These are phyloP conservation scores for Parazoanthus darwini DNA, from an alignment of 92 coral and sea anemone species.

Conservation along the genomic window DNA sequence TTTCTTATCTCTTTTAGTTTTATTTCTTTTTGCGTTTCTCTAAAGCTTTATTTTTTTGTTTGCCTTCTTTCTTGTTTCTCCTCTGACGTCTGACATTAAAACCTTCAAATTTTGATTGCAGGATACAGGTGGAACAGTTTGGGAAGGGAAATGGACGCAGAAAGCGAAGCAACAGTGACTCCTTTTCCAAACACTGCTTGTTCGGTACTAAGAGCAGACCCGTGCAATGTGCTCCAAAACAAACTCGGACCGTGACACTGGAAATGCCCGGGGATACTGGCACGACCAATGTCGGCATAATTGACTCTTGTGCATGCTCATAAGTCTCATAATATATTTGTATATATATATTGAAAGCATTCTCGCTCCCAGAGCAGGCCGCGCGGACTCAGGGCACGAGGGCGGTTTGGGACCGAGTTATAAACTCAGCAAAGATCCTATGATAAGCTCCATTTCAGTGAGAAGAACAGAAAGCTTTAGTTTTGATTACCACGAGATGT, in stretches of 20 bases:
- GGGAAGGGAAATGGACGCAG: not conserved
- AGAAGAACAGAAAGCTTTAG: not conserved
- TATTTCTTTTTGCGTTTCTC: no score
- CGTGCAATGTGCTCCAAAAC: constrained; percentile 55
- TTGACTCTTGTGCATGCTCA: constrained; percentile 64
- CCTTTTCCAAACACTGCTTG: constrained; percentile 45
- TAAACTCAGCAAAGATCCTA: not conserved
- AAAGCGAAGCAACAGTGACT: not conserved
- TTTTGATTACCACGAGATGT: not conserved
- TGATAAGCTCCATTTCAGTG: not conserved
- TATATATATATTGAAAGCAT: not conserved
- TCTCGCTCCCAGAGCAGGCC: not conserved
- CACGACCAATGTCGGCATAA: constrained; percentile 39
- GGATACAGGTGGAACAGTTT: constrained; percentile 20
- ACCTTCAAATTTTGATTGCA: not conserved
- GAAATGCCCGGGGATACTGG: constrained; percentile 29
- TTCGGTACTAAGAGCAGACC: constrained; percentile 54
- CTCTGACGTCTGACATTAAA: not conserved
- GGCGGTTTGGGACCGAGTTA: not conserved
- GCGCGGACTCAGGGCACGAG: not conserved
- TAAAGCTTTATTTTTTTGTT: no score
- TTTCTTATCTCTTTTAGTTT: no score
- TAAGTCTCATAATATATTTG: not conserved
- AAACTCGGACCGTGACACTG: constrained; percentile 45
- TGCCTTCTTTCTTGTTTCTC: no score